Evolutionary conservation across 2,797 vertebrate species (phyloP).

Genomic region (Scolopax bukidnonensis): DNA sequence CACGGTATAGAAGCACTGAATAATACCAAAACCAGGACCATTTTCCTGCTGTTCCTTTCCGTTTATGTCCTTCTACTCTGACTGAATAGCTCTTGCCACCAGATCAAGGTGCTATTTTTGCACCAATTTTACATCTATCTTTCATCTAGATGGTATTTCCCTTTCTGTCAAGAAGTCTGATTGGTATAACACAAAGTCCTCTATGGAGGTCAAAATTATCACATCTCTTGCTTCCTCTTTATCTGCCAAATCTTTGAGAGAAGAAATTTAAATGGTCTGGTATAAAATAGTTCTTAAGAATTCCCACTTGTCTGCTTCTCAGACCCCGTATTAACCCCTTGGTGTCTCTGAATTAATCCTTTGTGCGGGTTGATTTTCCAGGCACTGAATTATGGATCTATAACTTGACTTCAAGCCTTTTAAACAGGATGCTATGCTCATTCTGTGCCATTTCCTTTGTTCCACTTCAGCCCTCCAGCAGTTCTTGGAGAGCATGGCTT

Average conservation of each 20-base stretch:
- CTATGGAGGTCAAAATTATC: neutral
- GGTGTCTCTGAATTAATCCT: neutral
- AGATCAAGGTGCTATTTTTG: neutral
- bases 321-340: neutral
- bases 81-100: neutral
- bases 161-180: neutral
- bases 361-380: neutral
- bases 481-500: slow-evolving; percentile 5
- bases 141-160: neutral
- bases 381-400: neutral
- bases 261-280: neutral
- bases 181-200: neutral
- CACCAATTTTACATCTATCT: neutral
- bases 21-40: neutral
- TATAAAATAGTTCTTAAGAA: neutral
- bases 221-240: neutral
- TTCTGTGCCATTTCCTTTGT: neutral
- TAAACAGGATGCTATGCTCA: neutral
- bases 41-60: neutral
- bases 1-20: neutral
- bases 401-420: neutral
- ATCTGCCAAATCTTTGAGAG: neutral
- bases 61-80: neutral
- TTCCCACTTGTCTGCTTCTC: neutral
- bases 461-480: neutral